Conservation (phyloP, 2,888 invertebrate species). For the Drosophila hamatofila region DNA sequence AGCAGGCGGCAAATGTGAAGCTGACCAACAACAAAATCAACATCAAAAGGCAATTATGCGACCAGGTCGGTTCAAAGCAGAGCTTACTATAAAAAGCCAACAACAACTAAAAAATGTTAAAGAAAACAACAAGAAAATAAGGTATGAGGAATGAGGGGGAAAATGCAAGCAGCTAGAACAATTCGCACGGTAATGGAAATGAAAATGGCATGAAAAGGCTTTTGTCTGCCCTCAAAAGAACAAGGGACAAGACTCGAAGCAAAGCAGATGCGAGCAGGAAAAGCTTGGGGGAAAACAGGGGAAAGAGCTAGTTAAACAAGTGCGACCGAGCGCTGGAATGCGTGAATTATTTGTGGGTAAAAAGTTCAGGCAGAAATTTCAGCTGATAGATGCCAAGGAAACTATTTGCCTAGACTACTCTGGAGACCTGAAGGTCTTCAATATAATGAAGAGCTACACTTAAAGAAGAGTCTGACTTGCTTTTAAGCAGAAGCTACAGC, state of each 20-base stretch:
- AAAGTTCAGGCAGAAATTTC: not conserved
- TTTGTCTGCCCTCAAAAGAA: slow-evolving; percentile 44
- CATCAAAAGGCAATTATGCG: slow-evolving; percentile 72
- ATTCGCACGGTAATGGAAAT: slow-evolving; percentile 75
- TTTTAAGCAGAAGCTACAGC: not conserved
- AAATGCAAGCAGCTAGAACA: slow-evolving; percentile 32
- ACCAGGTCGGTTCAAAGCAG: not conserved
- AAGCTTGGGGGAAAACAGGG: slow-evolving; percentile 1
- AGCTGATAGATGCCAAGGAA: not conserved
- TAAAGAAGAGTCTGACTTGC: not conserved
- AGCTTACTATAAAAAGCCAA: not conserved
- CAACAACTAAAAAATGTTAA: slow-evolving; percentile 50
- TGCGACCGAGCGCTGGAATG: slow-evolving; percentile 15
- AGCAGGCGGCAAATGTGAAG: slow-evolving; percentile 31
- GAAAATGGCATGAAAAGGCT: slow-evolving; percentile 72
- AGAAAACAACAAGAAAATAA: slow-evolving; percentile 57
- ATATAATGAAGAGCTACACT: not conserved
- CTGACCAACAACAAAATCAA: slow-evolving; percentile 47
- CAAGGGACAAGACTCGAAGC: slow-evolving; percentile 9
- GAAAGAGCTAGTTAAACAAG: not conserved
- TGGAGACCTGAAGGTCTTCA: not conserved
- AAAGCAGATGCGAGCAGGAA: slow-evolving; percentile 12
- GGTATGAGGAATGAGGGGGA: not conserved
- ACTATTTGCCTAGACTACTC: not conserved
- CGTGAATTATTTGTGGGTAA: slow-evolving; percentile 8